phyloP scores from a whole-genome alignment of 2,113 vertebrate species.

The Bucco capensis region DNA sequence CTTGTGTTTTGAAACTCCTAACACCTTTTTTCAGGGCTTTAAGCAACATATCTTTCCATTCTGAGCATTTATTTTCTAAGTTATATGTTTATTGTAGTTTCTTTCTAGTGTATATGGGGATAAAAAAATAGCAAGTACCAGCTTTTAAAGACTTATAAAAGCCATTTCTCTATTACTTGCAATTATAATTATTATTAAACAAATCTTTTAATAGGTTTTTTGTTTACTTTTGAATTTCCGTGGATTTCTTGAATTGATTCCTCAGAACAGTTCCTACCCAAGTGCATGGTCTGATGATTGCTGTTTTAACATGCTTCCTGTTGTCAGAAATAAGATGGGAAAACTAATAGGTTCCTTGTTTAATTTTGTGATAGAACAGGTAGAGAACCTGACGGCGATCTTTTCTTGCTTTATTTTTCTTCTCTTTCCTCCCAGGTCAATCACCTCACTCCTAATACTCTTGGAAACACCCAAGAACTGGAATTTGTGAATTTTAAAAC shows the following conservation, averaged over 20 bases:
- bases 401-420: neutral
- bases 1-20: neutral
- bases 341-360: neutral
- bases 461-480: constrained; percentile 27
- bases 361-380: neutral
- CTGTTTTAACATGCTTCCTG: neutral
- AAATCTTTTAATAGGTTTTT: neutral
- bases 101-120: constrained; percentile 17
- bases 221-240: constrained; percentile 1
- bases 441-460: neutral
- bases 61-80: neutral
- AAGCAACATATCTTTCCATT: neutral
- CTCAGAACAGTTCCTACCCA: neutral
- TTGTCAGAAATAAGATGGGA: neutral
- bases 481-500: neutral
- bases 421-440: neutral
- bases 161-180: neutral
- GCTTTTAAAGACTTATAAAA: constrained; percentile 22
- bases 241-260: neutral
- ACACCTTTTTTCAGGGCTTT: neutral
- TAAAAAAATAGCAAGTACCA: neutral
- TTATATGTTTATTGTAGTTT: constrained; percentile 4
- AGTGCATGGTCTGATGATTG: neutral
- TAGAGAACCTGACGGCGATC: neutral
- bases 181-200: neutral